Percentiles rank a stretch among this genome's conserved stretches.
phyloP scores from a whole-genome alignment of 2,797 vertebrate genomes.

The Notolepis coatsorum region DNA sequence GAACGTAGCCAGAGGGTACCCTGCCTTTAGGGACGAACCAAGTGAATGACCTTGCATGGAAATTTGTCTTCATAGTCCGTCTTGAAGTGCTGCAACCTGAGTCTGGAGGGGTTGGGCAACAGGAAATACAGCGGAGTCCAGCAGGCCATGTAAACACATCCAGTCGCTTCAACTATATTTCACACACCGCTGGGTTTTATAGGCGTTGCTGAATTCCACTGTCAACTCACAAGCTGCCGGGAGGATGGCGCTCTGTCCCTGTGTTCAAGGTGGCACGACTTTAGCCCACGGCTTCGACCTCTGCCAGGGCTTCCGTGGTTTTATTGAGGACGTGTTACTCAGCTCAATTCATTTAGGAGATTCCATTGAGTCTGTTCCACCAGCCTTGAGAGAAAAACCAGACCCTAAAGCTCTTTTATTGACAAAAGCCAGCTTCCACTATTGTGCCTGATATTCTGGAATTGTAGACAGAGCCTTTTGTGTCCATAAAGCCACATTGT shows the following conservation, averaged over 20 bases:
- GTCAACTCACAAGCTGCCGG: constrained; percentile 3
- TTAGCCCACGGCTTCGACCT: constrained; percentile 12
- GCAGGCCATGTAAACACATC: too few relatives aligned
- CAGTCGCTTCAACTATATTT: not conserved
- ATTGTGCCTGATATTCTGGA: constrained; percentile 53
- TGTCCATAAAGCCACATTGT: constrained; percentile 57
- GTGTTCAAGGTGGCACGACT: not conserved
- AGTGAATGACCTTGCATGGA: too few relatives aligned
- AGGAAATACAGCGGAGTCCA: not conserved
- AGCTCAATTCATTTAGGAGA: constrained; percentile 6
- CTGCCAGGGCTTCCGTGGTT: constrained; percentile 11
- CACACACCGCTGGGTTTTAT: not conserved
- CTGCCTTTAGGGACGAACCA: too few relatives aligned
- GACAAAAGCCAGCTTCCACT: constrained; percentile 44
- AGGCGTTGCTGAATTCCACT: not conserved
- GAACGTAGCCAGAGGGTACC: too few relatives aligned
- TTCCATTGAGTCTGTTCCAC: constrained; percentile 9
- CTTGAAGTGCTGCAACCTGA: not conserved
- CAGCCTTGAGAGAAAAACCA: constrained; percentile 32
- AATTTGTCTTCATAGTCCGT: too few relatives aligned
- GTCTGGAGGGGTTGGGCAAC: not conserved
- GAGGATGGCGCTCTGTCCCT: constrained; percentile 4
- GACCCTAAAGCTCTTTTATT: constrained; percentile 35
- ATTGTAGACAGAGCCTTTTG: constrained; percentile 46
- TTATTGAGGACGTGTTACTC: constrained; percentile 6